Evolutionary conservation across 2,113 vertebrate species (phyloP).

Genomic region (Excalfactoria chinensis): DNA sequence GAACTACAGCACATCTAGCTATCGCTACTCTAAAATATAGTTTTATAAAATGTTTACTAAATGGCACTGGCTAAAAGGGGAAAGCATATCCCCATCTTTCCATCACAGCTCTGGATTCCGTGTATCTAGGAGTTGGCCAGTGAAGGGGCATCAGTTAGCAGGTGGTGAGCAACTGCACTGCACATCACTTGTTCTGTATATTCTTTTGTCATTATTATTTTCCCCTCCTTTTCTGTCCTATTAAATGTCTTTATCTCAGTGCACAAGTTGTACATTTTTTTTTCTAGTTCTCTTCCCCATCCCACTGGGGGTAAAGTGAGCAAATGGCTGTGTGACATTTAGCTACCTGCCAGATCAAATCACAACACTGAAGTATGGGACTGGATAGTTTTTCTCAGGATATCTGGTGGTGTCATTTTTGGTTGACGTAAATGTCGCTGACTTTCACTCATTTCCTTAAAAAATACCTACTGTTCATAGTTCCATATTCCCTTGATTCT

Average conservation of each 20-base stretch:
- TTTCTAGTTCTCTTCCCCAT: neutral
- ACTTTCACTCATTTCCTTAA: neutral
- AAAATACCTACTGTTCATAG: neutral
- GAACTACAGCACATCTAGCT: neutral
- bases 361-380: neutral
- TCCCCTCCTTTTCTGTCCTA: neutral
- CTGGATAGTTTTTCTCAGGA: neutral
- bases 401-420: neutral
- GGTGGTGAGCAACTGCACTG: neutral
- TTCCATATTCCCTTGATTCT: neutral
- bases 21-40: neutral
- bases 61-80: neutral
- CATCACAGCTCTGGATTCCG: neutral
- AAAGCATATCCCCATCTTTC: neutral
- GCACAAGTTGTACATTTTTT: neutral
- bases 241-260: neutral
- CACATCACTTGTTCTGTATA: neutral
- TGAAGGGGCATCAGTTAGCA: neutral
- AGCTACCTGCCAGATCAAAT: neutral
- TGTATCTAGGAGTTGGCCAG: neutral
- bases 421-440: neutral
- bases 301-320: neutral
- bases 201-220: neutral
- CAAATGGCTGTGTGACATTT: neutral
- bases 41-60: neutral